These are phyloP conservation scores for Eupithecia subumbrata DNA, from an alignment of 2,888 invertebrate genomes.

Conservation along the genomic window DNA sequence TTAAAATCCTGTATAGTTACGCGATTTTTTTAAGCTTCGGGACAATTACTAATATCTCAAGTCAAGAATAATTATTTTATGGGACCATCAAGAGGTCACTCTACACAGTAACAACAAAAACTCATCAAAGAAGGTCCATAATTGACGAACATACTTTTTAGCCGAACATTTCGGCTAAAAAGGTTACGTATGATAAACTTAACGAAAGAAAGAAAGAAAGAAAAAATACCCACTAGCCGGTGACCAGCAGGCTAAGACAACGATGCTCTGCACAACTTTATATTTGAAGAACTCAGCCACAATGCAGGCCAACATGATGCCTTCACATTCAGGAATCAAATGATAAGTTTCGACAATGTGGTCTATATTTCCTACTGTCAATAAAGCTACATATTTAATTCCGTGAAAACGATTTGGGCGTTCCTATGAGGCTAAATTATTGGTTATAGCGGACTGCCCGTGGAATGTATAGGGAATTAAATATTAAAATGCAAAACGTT, in stretches of 20 bases:
- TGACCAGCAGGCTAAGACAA: conserved; percentile 65
- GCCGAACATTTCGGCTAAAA: no score
- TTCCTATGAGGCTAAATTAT: conserved; percentile 42
- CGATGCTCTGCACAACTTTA: conserved; percentile 63
- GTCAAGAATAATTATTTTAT: no score
- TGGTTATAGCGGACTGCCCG: background rate
- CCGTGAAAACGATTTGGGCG: conserved; percentile 49
- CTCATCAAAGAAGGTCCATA: no score
- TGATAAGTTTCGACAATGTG: background rate
- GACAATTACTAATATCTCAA: no score
- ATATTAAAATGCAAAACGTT: conserved; percentile 22
- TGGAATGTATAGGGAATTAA: conserved; percentile 12
- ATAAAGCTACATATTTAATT: conserved; percentile 28
- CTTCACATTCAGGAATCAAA: background rate
- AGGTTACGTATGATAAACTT: no score
- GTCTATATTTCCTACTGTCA: background rate
- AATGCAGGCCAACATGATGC: conserved; percentile 53
- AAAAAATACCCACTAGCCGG: conserved; percentile 52
- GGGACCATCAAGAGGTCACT: no score
- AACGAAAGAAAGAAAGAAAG: no score
- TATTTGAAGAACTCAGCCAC: conserved; percentile 62
- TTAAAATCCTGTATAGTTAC: no score
- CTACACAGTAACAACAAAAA: no score
- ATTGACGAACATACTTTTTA: no score
- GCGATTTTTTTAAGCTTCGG: no score